Percentiles rank a stretch among this genome's conserved stretches.
These are phyloP conservation scores for Podabrus alpinus DNA, from an alignment of 2,888 invertebrate species.

Conservation along the genomic window DNA sequence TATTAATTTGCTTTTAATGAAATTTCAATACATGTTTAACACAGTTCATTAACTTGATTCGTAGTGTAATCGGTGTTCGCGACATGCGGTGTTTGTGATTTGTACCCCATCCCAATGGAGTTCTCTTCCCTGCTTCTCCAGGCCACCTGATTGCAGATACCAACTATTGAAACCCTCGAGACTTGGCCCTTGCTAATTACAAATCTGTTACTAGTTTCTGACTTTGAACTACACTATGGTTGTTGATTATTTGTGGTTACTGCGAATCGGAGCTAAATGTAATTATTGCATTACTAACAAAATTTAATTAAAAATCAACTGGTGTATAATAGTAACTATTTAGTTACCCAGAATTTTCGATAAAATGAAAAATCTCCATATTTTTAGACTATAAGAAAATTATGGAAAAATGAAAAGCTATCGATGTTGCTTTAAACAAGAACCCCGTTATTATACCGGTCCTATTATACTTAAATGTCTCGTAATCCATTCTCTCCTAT, in stretches of 20 bases:
- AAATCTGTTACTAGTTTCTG: constrained; percentile 36
- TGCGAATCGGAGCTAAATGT: not conserved
- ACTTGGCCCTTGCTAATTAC: constrained; percentile 38
- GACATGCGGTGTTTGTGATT: constrained; percentile 34
- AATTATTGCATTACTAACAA: not conserved
- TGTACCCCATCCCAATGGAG: constrained; percentile 31
- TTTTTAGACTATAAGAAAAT: too few species aligned
- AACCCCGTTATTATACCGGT: too few species aligned
- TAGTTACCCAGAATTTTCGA: not conserved
- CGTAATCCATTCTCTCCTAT: too few species aligned
- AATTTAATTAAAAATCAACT: not conserved
- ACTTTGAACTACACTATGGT: constrained; percentile 16
- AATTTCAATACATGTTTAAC: constrained; percentile 30
- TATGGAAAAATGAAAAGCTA: too few species aligned
- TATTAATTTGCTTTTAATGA: constrained; percentile 25
- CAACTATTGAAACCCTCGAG: constrained; percentile 30
- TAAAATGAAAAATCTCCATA: not conserved
- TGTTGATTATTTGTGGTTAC: constrained; percentile 18
- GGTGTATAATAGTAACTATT: too few species aligned
- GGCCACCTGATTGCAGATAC: constrained; percentile 32
- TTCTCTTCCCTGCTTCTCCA: constrained; percentile 23
- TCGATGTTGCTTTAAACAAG: too few species aligned
- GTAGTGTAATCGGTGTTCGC: constrained; percentile 30
- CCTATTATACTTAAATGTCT: too few species aligned
- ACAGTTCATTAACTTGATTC: constrained; percentile 31